phyloP scores from a whole-genome alignment of 2,797 vertebrate species.

The Centroberyx gerrardi region DNA sequence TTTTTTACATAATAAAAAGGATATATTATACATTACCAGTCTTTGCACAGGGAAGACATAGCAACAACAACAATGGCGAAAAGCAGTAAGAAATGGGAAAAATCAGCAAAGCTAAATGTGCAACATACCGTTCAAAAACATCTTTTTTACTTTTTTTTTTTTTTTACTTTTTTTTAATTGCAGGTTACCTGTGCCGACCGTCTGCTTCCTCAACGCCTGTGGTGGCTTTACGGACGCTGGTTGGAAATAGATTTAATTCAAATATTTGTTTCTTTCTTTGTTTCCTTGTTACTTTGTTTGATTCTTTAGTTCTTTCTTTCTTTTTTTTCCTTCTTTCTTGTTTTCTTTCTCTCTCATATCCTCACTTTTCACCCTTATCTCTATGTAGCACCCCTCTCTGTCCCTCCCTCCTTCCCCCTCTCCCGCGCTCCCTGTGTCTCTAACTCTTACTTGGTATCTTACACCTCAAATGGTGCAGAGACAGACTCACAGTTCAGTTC shows the following conservation, averaged over 20 bases:
- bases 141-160: conserved; percentile 6
- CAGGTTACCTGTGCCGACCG: too few species aligned
- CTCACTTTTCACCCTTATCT: conserved; percentile 49
- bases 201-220: background rate
- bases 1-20: background rate
- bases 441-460: conserved; percentile 61
- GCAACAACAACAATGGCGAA: background rate
- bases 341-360: conserved; percentile 6
- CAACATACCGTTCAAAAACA: too few species aligned
- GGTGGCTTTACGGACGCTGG: background rate
- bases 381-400: conserved; percentile 33
- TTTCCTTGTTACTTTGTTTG: background rate
- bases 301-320: background rate
- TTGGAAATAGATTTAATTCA: background rate
- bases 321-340: background rate
- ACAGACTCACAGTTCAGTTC: conserved; percentile 67
- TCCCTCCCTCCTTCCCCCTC: conserved; percentile 15
- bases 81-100: background rate
- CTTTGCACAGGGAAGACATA: too few species aligned
- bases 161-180: background rate
- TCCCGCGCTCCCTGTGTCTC: conserved; percentile 45
- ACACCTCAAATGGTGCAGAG: conserved; percentile 73
- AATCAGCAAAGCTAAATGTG: too few species aligned
- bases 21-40: too few species aligned
- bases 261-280: background rate